These are phyloP conservation scores for Elmis aenea DNA, from an alignment of 2,888 invertebrate genomes.

Conservation along the genomic window DNA sequence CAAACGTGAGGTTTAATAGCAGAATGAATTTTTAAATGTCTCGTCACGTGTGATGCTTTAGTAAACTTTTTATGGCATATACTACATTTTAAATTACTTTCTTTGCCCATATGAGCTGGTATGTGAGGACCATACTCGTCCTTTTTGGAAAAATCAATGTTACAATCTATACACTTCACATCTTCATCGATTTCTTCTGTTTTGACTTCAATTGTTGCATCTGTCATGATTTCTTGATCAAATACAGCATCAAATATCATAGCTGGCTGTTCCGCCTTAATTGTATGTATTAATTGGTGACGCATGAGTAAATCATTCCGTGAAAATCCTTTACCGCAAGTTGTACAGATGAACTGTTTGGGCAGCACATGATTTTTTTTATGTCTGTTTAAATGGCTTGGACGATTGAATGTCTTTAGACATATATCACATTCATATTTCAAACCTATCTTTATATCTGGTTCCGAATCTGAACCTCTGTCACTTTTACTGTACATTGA, in stretches of 20 bases:
- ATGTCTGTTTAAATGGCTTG: conserved; percentile 28
- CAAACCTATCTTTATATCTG: not conserved
- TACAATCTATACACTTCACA: conserved; percentile 15
- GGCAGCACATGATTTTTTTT: conserved; percentile 21
- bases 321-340: conserved; percentile 38
- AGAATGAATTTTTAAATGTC: conserved; percentile 52
- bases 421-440: conserved; percentile 45
- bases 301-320: conserved; percentile 37
- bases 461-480: conserved; percentile 14
- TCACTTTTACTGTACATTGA: conserved; percentile 6
- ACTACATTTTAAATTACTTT: conserved; percentile 44
- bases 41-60: conserved; percentile 50
- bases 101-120: conserved; percentile 12
- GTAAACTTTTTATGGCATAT: conserved; percentile 52
- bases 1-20: conserved; percentile 53
- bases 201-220: conserved; percentile 13
- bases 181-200: conserved; percentile 9
- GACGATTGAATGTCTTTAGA: conserved; percentile 47
- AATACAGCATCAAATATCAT: conserved; percentile 8
- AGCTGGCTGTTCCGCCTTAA: conserved; percentile 31
- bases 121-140: conserved; percentile 11
- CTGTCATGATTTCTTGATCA: conserved; percentile 12
- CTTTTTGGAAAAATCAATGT: conserved; percentile 11
- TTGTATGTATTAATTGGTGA: conserved; percentile 39
- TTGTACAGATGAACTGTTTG: conserved; percentile 33